These are phyloP conservation scores for Hippotragus niger DNA, from an alignment of 2,113 vertebrate genomes.

Conservation along the genomic window DNA sequence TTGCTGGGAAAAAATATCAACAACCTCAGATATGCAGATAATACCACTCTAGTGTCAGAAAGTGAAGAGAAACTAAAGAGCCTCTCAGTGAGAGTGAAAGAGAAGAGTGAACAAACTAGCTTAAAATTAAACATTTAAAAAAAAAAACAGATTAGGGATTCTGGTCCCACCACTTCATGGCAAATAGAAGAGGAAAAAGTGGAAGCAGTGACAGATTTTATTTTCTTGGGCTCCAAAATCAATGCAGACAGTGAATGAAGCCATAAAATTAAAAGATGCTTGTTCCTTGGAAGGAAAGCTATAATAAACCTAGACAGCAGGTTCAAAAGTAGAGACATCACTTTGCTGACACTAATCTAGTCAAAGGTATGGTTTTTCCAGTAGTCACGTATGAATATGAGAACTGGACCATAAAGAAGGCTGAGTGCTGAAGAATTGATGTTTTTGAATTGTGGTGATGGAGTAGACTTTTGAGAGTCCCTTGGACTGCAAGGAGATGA, in stretches of 20 bases:
- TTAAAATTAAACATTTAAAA: background rate
- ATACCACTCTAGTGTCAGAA: background rate
- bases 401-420: background rate
- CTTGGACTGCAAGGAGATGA: background rate
- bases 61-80: background rate
- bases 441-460: background rate
- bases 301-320: background rate
- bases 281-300: background rate
- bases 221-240: background rate
- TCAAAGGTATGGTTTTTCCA: background rate
- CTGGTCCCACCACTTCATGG: background rate
- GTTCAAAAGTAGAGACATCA: background rate
- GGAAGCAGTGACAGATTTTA: background rate
- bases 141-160: background rate
- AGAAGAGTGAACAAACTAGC: background rate
- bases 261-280: background rate
- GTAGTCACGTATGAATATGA: background rate
- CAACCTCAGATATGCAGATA: background rate
- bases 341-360: background rate
- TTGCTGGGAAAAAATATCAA: background rate
- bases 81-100: background rate
- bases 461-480: background rate
- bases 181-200: background rate
- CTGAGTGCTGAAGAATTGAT: background rate
- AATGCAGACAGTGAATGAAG: background rate